Evolutionary conservation across 2,797 vertebrate species (phyloP).

Genomic region (Neosilurus hyrtlii): DNA sequence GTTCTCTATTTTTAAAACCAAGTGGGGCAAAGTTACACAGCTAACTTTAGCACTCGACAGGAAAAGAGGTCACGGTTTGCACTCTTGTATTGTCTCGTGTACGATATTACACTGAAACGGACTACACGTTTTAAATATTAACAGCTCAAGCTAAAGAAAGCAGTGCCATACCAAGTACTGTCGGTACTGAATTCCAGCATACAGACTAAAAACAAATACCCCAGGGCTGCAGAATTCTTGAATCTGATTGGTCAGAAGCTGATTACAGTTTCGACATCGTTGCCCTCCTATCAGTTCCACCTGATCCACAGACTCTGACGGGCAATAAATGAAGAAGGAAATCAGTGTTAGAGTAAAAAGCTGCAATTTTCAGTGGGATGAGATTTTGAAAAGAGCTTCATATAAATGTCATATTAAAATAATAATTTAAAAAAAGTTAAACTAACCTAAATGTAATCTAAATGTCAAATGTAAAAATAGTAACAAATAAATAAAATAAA

Average conservation of each 20-base stretch:
- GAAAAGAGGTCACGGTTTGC: slow-evolving; percentile 20
- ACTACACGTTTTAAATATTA: not conserved
- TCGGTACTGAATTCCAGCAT: not conserved
- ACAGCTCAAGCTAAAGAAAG: not conserved
- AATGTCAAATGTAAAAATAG: too few species aligned
- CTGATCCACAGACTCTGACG: not conserved
- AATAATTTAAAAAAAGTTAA: too few species aligned
- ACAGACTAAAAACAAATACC: not conserved
- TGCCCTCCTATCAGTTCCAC: not conserved
- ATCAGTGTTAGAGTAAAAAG: not conserved
- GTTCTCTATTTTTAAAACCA: slow-evolving; percentile 48
- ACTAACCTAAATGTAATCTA: too few species aligned
- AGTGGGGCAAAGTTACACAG: slow-evolving; percentile 33
- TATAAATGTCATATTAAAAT: too few species aligned
- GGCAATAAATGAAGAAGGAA: not conserved
- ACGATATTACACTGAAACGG: not conserved
- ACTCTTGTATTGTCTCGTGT: not conserved
- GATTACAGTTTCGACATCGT: not conserved
- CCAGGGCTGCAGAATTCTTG: not conserved
- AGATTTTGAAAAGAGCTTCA: too few species aligned
- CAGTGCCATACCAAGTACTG: not conserved
- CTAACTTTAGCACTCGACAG: slow-evolving; percentile 23
- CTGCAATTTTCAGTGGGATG: not conserved
- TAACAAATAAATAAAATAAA: too few species aligned
- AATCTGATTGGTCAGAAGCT: not conserved